Evolutionary conservation across 2,113 vertebrate genomes (phyloP), one percentile per base, ranked within the genome.

Genomic region (Chunga burmeisteri): DNA sequence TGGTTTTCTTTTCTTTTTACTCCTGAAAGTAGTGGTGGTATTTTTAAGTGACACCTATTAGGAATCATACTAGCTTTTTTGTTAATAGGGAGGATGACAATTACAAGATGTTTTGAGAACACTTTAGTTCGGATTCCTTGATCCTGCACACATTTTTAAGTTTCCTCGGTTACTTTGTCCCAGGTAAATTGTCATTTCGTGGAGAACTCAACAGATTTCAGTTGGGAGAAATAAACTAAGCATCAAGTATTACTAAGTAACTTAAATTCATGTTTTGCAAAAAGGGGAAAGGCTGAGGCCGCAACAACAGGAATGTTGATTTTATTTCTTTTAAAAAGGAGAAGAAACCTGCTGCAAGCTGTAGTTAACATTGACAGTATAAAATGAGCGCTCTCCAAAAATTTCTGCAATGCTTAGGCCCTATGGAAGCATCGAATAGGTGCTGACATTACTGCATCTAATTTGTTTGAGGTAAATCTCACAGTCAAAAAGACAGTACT

Each of bases 121-220:
- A 6, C 30, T 65, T 65, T 13, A 55, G 13, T 32, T 67, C 16
- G 34, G 21, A 14, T 91, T 78, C 16, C 34, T 72, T 61, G 17
- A 38, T 62, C 36, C 23, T 86, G 30, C 36, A 44, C 0, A 0
- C 1, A 1, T 61, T 67, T 47, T 52, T 38, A 62, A 27, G 44
- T 67, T 65, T 81, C 42, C 56, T 67, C 19, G 6, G 22, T 85
- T 84, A 50, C 21, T 83, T 65, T 62, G 9, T 44, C 49, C 44
- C 30, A 52, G 11, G 12, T 67, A 40, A 77, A 62, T 8, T 42
- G 34, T 65, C 5, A 9, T 50, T 53, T 88, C 18, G 46, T 3
- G 3, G n/a, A 61, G 17, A 38, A 65, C 56, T 65, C 6, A 2
- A 2, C 1, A 38, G 17, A 52, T 87, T 83, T 65, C 30, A 34